phyloP scores from a whole-genome alignment of 2,113 vertebrate species.

The Amphiprion ocellaris region DNA sequence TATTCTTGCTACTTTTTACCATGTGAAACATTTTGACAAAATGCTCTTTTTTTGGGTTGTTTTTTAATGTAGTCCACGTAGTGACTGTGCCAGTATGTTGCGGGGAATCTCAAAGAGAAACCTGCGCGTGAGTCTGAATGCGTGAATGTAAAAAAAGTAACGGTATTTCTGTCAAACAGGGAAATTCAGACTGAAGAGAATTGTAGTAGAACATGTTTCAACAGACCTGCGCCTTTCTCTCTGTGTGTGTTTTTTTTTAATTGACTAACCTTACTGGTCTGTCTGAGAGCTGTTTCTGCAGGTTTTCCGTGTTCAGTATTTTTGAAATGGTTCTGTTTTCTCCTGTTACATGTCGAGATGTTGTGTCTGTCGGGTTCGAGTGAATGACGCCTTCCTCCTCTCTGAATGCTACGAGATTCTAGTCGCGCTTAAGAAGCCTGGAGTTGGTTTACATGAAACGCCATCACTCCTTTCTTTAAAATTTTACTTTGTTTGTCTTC shows the following conservation, averaged over 20 bases:
- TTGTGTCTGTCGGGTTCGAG: constrained; percentile 30
- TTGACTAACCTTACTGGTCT: constrained; percentile 37
- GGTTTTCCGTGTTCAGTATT: constrained; percentile 36
- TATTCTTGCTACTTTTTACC: constrained; percentile 80
- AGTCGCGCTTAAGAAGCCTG: constrained; percentile 8
- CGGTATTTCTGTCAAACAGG: constrained; percentile 54
- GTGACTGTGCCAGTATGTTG: constrained; percentile 59
- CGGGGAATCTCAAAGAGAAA: constrained; percentile 49
- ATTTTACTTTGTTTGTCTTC: background rate
- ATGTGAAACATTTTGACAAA: constrained; percentile 66
- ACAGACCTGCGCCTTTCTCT: constrained; percentile 28
- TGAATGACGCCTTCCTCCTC: constrained; percentile 24
- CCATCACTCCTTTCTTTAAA: constrained; percentile 1
- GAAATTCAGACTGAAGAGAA: constrained; percentile 50
- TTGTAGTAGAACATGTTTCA: constrained; percentile 42
- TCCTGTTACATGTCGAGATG: background rate
- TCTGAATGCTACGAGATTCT: constrained; percentile 57
- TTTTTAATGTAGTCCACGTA: constrained; percentile 56
- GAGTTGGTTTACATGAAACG: constrained; percentile 23
- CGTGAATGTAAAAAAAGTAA: constrained; percentile 43
- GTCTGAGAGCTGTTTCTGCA: constrained; percentile 30
- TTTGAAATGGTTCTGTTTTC: constrained; percentile 31
- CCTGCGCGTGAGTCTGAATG: background rate
- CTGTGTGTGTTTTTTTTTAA: background rate
- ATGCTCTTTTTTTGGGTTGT: constrained; percentile 38